These are phyloP conservation scores for Zaprionus lachaisei DNA, from an alignment of 1,140 invertebrate genomes.

Conservation along the genomic window DNA sequence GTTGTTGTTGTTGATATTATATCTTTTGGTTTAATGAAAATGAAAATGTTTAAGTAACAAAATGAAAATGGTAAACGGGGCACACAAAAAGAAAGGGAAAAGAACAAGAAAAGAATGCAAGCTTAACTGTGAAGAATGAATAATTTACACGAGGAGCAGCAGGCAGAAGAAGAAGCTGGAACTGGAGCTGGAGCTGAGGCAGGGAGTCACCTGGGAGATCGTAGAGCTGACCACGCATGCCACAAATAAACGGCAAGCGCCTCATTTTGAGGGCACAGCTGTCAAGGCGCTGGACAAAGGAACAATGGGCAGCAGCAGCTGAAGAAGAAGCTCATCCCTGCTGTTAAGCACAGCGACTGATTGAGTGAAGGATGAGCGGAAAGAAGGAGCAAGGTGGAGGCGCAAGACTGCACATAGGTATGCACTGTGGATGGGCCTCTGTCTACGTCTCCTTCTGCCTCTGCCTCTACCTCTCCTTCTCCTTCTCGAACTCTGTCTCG, in stretches of 20 bases:
- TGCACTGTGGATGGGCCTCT: not conserved
- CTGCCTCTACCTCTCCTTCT: no score
- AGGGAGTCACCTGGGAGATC: slow-evolving; percentile 36
- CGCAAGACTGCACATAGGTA: slow-evolving; percentile 8
- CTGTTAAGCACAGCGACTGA: slow-evolving; percentile 58
- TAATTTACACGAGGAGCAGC: slow-evolving; percentile 63
- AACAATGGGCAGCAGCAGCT: slow-evolving; percentile 59
- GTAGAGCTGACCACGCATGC: slow-evolving; percentile 54
- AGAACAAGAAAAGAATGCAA: slow-evolving; percentile 50
- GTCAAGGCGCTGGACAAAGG: slow-evolving; percentile 73
- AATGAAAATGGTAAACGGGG: not conserved
- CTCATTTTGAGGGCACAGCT: slow-evolving; percentile 79
- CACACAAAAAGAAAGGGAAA: slow-evolving; percentile 27
- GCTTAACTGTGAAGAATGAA: slow-evolving; percentile 66
- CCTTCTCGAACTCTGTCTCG: no score
- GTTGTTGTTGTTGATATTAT: slow-evolving; percentile 55
- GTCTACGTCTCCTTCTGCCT: not conserved
- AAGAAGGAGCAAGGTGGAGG: not conserved
- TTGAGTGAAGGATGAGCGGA: slow-evolving; percentile 65
- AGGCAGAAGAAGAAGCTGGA: not conserved
- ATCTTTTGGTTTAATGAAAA: slow-evolving; percentile 56
- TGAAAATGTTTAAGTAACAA: slow-evolving; percentile 60
- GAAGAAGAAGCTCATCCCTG: slow-evolving; percentile 61
- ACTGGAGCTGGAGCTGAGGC: not conserved
- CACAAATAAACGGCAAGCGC: slow-evolving; percentile 79